Percentiles rank a stretch among this genome's conserved stretches.
These are phyloP conservation scores for Plecotus auritus DNA, from an alignment of 2,113 vertebrate species.

Conservation along the genomic window DNA sequence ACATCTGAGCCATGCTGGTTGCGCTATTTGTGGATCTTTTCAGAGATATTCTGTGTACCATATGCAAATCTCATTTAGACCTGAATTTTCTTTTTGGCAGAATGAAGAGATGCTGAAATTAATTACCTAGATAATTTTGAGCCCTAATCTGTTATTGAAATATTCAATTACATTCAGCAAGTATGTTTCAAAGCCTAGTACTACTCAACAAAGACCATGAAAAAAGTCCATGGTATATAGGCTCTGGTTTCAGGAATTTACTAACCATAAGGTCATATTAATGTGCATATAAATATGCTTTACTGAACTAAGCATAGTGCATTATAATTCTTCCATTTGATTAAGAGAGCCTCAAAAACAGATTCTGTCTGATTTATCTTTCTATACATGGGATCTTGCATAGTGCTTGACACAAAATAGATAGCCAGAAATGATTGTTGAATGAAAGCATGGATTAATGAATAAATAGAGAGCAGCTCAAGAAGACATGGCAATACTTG, in stretches of 20 bases:
- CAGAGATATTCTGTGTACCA: neutral
- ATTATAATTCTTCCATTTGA: neutral
- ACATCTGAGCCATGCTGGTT: too few species aligned
- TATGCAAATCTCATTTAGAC: neutral
- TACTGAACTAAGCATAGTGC: neutral
- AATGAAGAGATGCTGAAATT: neutral
- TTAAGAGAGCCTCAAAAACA: neutral
- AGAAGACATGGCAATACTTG: neutral
- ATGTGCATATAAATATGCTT: neutral
- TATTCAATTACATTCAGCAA: neutral
- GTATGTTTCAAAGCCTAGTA: neutral
- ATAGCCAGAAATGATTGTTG: neutral
- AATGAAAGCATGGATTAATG: neutral
- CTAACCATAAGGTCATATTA: neutral
- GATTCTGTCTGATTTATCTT: neutral
- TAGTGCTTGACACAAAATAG: neutral
- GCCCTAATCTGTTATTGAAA: neutral
- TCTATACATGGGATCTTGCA: neutral
- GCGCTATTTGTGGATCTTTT: neutral
- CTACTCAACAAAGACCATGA: neutral
- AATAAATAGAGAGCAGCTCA: neutral
- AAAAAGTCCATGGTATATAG: neutral
- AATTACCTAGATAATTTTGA: constrained; percentile 17
- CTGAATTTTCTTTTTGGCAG: neutral
- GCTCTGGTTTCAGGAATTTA: neutral